A percentile compares a stretch with the other conserved stretches of the same genome.
Conservation (phyloP, 2,797 vertebrate genomes). For the Anabas testudineus region DNA sequence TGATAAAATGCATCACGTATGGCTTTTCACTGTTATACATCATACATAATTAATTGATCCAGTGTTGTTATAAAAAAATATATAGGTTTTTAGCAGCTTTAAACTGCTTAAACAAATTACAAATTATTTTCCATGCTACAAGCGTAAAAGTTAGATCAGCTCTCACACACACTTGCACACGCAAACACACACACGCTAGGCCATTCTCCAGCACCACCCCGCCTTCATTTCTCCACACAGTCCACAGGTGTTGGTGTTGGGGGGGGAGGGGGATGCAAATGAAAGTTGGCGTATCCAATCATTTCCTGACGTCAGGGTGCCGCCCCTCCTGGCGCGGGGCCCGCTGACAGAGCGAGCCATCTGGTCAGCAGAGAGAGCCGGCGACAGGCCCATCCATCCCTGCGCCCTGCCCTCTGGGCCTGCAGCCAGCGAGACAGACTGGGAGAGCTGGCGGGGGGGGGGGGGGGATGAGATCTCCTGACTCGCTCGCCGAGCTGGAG, state of each 20-base stretch:
- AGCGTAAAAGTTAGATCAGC: not conserved
- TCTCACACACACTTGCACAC: not conserved
- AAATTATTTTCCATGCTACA: not conserved
- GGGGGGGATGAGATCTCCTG: conserved; percentile 45
- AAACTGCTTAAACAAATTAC: not conserved
- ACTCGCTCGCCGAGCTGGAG: conserved; percentile 53
- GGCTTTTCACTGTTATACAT: not conserved
- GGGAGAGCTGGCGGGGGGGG: conserved; percentile 56
- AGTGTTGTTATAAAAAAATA: not conserved
- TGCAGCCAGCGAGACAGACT: conserved; percentile 68
- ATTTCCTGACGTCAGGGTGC: conserved; percentile 67
- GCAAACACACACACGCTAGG: conserved; percentile 1
- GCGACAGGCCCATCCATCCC: conserved; percentile 68
- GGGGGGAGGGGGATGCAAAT: conserved; percentile 61
- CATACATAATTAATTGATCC: not conserved
- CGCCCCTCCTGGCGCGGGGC: conserved; percentile 67
- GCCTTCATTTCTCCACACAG: conserved; percentile 42
- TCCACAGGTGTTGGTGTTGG: conserved; percentile 77
- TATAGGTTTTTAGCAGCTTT: not conserved
- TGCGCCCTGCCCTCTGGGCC: conserved; percentile 67
- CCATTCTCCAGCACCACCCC: conserved; percentile 32
- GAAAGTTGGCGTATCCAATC: conserved; percentile 58
- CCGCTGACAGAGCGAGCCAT: conserved; percentile 70
- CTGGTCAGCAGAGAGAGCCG: conserved; percentile 68
- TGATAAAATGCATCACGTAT: too few species aligned